Evolutionary conservation across 2,888 invertebrate species (phyloP).

Genomic region (Megamerina dolium): DNA sequence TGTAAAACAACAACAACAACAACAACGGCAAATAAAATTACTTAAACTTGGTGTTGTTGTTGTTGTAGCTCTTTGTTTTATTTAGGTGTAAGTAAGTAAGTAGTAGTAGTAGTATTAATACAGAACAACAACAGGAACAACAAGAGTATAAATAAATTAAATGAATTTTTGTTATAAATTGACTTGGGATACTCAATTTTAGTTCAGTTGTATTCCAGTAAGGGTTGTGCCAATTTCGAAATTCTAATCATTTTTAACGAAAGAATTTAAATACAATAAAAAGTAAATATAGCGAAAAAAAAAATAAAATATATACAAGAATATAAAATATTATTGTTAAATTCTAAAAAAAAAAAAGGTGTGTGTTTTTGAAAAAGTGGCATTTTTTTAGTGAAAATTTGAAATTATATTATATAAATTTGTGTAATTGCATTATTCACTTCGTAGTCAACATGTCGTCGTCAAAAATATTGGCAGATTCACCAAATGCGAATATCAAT

Average conservation of each 20-base stretch:
- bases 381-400: not conserved
- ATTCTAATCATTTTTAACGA: not conserved
- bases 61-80: slow-evolving; percentile 13
- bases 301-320: too few relatives aligned
- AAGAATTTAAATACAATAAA: not conserved
- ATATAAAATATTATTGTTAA: too few relatives aligned
- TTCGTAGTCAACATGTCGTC: too few relatives aligned
- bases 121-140: too few relatives aligned
- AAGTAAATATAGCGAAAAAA: too few relatives aligned
- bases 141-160: too few relatives aligned
- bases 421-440: not conserved
- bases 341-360: too few relatives aligned
- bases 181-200: slow-evolving; percentile 38
- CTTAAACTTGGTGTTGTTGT: slow-evolving; percentile 19
- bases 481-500: slow-evolving; percentile 77
- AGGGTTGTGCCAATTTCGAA: slow-evolving; percentile 37
- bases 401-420: not conserved
- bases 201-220: slow-evolving; percentile 47
- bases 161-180: slow-evolving; percentile 48
- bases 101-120: too few relatives aligned
- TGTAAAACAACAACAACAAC: too few relatives aligned
- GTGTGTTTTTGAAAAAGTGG: too few relatives aligned
- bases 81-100: slow-evolving; percentile 1
- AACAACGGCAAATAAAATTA: too few relatives aligned
- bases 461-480: slow-evolving; percentile 57